Evolutionary conservation across 2,113 vertebrate genomes (phyloP).

Genomic region (Pelecanoides urinatrix): DNA sequence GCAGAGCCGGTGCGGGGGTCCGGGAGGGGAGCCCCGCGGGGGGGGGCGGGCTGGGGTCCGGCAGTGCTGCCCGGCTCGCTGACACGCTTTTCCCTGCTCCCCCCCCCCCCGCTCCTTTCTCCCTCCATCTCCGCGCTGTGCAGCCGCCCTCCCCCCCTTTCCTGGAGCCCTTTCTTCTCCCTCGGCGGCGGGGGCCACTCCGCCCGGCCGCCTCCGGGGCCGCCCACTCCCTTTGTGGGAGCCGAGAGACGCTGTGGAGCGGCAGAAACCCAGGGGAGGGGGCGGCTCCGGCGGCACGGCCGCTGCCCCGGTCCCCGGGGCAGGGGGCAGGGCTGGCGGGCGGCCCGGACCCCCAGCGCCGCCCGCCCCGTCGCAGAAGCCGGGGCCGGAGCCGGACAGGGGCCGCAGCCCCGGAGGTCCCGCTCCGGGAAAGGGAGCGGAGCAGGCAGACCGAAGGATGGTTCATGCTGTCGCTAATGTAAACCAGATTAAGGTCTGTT

Average conservation of each 20-base stretch:
- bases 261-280: background rate
- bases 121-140: background rate
- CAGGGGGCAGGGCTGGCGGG: background rate
- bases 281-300: background rate
- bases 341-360: background rate
- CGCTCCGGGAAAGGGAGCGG: background rate
- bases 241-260: background rate
- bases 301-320: background rate
- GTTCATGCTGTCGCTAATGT: background rate
- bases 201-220: background rate
- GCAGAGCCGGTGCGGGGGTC: background rate
- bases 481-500: background rate
- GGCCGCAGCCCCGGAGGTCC: background rate
- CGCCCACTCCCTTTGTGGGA: background rate
- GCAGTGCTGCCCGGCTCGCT: background rate
- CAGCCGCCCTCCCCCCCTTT: background rate
- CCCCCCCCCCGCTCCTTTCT: background rate
- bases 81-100: background rate
- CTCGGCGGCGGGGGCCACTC: background rate
- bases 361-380: background rate
- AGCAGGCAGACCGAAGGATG: background rate
- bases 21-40: background rate
- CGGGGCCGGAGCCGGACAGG: background rate
- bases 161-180: slow-evolving; percentile 4
- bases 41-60: background rate